Percentiles rank a stretch among this genome's conserved stretches.
Conservation (phyloP, 2,113 vertebrate genomes). For the Plecturocebus donacophilus region DNA sequence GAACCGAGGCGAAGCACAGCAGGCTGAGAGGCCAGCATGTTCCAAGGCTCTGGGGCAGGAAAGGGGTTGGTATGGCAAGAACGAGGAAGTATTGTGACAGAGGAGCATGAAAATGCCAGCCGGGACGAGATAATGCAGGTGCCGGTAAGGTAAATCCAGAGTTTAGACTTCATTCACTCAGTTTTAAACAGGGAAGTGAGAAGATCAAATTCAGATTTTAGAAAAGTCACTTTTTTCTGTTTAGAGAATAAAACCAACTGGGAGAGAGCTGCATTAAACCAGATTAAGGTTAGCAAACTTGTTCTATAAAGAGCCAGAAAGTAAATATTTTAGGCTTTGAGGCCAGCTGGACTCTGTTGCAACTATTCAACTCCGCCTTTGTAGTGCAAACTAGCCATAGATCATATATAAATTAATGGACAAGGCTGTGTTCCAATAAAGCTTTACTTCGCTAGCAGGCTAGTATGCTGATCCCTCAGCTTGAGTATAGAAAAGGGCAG, state of each 20-base stretch:
- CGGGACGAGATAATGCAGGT: background rate
- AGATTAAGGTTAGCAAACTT: background rate
- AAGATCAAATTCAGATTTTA: background rate
- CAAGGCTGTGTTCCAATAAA: background rate
- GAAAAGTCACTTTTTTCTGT: background rate
- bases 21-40: background rate
- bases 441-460: background rate
- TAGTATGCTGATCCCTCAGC: background rate
- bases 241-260: background rate
- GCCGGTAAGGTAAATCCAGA: accelerated
- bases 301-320: background rate
- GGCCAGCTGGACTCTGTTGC: background rate
- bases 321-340: background rate
- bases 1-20: background rate
- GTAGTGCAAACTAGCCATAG: background rate
- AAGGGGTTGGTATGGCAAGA: background rate
- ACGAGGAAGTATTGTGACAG: background rate
- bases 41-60: background rate
- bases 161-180: background rate
- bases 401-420: background rate
- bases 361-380: background rate
- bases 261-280: background rate
- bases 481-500: background rate
- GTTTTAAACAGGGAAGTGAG: background rate
- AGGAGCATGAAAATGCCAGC: background rate